Percentiles rank a stretch among this genome's conserved stretches.
Evolutionary conservation across 2,113 vertebrate species (phyloP).

Genomic region (Cyprinus carpio): DNA sequence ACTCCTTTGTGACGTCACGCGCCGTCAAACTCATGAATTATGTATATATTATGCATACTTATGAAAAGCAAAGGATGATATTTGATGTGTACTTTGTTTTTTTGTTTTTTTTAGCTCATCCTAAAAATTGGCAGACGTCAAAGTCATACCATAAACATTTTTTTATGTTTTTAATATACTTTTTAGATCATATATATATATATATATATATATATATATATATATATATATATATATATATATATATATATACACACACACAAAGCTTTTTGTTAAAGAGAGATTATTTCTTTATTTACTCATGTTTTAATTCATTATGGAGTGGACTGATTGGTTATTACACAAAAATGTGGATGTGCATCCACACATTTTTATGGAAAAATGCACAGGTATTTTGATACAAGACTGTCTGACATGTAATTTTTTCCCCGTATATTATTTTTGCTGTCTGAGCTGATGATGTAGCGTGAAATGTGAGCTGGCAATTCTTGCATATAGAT

Average conservation of each 20-base stretch:
- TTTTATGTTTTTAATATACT: no score
- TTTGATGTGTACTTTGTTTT: neutral
- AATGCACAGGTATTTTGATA: neutral
- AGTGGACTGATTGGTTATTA: neutral
- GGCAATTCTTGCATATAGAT: neutral
- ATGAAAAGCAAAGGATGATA: no score
- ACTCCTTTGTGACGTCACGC: slow-evolving; percentile 33
- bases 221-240: no score
- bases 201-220: no score
- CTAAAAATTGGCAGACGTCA: neutral
- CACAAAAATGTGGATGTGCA: neutral
- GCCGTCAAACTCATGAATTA: slow-evolving; percentile 8
- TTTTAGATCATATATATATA: no score
- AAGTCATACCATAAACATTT: no score
- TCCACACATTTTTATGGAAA: neutral
- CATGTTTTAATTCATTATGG: neutral
- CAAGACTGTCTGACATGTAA: neutral
- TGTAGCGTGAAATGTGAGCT: neutral
- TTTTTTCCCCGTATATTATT: neutral
- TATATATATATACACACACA: no score
- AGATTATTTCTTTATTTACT: neutral
- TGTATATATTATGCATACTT: slow-evolving; percentile 27
- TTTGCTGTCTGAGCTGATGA: neutral
- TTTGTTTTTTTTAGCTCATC: neutral
- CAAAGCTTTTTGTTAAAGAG: neutral